A percentile compares a stretch with the other conserved stretches of the same genome.
phyloP scores from a whole-genome alignment of 23 tunicate genomes.

The Trididemnum clinides region DNA sequence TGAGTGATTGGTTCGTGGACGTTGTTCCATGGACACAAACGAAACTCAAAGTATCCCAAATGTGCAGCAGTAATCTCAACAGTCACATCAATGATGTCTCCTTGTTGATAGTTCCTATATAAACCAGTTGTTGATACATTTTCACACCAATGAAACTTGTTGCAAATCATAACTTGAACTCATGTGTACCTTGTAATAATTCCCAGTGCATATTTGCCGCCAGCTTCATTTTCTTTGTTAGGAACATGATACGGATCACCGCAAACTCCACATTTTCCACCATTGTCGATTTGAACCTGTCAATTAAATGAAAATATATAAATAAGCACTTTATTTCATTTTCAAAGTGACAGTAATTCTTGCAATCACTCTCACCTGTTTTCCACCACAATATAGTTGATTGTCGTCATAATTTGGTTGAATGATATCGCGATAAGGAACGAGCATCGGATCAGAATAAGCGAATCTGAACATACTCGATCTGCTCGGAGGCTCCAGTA shows the following conservation, averaged over 20 bases:
- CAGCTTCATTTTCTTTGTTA: conserved; percentile 75
- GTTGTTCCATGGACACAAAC: conserved; percentile 63
- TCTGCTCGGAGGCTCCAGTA: conserved; percentile 60
- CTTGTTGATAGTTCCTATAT: conserved; percentile 40
- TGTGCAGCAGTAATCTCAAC: conserved; percentile 62
- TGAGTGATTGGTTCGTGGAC: conserved; percentile 45
- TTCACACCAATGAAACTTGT: too few relatives aligned
- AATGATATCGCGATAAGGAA: conserved; percentile 43
- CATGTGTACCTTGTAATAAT: conserved; percentile 68
- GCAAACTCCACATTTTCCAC: conserved; percentile 84
- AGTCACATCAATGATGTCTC: conserved; percentile 34
- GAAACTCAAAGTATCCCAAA: conserved; percentile 61
- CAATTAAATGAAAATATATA: too few relatives aligned
- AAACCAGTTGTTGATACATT: too few relatives aligned
- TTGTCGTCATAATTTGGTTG: conserved; percentile 55
- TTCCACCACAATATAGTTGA: conserved; percentile 53
- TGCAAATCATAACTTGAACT: too few relatives aligned
- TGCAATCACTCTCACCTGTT: too few relatives aligned
- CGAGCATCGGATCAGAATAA: conserved; percentile 38
- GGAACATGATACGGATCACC: conserved; percentile 70
- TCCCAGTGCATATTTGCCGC: conserved; percentile 88
- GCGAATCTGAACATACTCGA: conserved; percentile 47
- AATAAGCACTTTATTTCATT: too few relatives aligned
- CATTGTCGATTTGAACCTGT: conserved; percentile 43
- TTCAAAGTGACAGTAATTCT: too few relatives aligned